A percentile compares a stretch with the other conserved stretches of the same genome.
Conservation (phyloP, 2,113 vertebrate species). For the Podarcis raffonei region DNA sequence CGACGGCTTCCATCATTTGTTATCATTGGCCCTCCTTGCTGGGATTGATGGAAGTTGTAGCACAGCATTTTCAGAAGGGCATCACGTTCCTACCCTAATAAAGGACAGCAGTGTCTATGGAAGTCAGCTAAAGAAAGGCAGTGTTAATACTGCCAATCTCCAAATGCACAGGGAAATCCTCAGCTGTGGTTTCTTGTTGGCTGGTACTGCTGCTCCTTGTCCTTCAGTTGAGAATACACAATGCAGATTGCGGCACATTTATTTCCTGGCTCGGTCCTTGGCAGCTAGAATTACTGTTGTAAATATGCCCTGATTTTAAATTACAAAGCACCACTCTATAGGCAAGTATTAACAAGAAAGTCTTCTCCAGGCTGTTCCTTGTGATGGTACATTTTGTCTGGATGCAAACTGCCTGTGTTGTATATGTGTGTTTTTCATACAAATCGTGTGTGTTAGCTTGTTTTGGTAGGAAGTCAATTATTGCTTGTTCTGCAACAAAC, state of each 20-base stretch:
- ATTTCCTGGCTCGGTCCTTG: constrained; percentile 42
- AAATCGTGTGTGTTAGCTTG: neutral
- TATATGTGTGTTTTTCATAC: constrained; percentile 3
- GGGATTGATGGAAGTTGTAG: too few relatives aligned
- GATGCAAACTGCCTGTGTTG: constrained; percentile 9
- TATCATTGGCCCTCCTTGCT: too few relatives aligned
- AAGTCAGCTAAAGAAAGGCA: neutral
- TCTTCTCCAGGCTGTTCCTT: neutral
- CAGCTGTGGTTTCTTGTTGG: constrained; percentile 22
- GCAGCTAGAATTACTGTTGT: neutral
- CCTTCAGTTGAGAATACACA: constrained; percentile 22
- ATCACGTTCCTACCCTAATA: too few relatives aligned
- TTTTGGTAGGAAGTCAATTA: constrained; percentile 32
- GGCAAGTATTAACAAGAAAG: neutral
- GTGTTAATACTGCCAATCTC: neutral
- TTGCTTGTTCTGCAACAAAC: constrained; percentile 8
- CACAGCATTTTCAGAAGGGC: too few relatives aligned
- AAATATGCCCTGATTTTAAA: constrained; percentile 8
- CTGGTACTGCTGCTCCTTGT: rapidly evolving
- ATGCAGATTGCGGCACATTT: neutral
- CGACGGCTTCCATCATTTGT: too few relatives aligned
- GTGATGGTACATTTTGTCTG: constrained; percentile 3
- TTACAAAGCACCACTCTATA: neutral
- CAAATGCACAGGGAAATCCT: neutral
- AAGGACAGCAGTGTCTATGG: neutral